phyloP scores from a whole-genome alignment of 2,888 invertebrate genomes.

The Polymixis lichenea region DNA sequence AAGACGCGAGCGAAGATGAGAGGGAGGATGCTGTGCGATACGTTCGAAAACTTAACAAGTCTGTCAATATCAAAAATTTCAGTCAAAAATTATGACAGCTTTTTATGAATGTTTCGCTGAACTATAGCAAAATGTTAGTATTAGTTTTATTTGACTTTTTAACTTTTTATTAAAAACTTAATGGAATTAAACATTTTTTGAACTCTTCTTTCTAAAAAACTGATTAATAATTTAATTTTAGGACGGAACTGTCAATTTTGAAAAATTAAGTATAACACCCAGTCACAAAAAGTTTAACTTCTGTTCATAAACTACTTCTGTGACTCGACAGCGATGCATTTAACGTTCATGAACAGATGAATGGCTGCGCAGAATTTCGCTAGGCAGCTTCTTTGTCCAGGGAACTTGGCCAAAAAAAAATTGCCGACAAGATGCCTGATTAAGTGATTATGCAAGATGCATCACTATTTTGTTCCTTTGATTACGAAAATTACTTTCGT shows the following conservation, averaged over 20 bases:
- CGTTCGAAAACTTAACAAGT: conserved; percentile 31
- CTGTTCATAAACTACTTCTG: neutral
- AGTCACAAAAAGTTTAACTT: neutral
- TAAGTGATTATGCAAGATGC: no score
- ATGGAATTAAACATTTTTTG: neutral
- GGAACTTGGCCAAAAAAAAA: neutral
- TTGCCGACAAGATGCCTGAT: neutral
- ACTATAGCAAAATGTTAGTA: neutral
- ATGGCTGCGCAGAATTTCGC: neutral
- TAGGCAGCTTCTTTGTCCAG: neutral
- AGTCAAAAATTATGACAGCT: neutral
- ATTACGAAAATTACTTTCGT: neutral
- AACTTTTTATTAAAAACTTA: neutral
- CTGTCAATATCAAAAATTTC: neutral
- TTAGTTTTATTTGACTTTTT: fast-evolving
- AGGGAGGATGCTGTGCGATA: conserved; percentile 14
- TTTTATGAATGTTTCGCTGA: neutral
- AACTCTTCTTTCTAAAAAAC: neutral
- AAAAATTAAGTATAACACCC: neutral
- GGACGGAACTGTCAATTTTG: conserved; percentile 13
- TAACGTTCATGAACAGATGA: neutral
- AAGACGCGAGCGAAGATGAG: neutral
- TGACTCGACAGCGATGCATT: neutral
- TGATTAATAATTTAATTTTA: neutral
- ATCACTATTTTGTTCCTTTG: neutral